Base-by-base conservation (phyloP, 1,140 invertebrate genomes). In the Paraescarpia echinospica region DNA sequence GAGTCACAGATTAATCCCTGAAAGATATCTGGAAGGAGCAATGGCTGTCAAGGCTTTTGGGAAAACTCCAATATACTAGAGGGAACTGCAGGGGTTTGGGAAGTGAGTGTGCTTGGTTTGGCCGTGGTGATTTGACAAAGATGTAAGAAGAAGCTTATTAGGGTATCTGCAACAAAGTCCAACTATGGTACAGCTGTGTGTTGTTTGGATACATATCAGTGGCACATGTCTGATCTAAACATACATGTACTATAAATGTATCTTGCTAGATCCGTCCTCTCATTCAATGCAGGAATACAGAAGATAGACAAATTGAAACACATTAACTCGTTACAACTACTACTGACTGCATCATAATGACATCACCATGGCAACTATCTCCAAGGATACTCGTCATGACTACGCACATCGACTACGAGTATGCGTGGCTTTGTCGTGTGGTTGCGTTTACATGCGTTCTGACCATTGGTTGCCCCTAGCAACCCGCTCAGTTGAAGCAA, bases 391-490 rank as follows among this genome's bases (percentile, higher is more conserved):
- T 98, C 97, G 90, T 97, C 97, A 93, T 96, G 96, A 94, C 97
- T 97, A 90, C 98, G 96, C 51, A 98, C 96, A 96, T 98, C 98
- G 90, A 99, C 97, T 14, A 98, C 97, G 6, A 98, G 96, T 77
- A 96, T 93, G 94, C 95, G 94, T 4, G 98, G 94, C 96, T 96
- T 94, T 96, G 97, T 94, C 96, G 96, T 96, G 97, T 97, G 95
- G 48, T 93, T 94, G 93, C 94, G 94, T 93, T 95, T 96, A 33
- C 95, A 94, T 1, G 96, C 95, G 93, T 95, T 96, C 89, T 93
- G 94, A 33, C 94, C 93, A 12, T 91, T 89, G 2, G 93, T 93
- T 33, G 96, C 94, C 33, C 95, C 95, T 51, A 94, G 94, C 33
- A 96, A 93, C 92, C 95, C 95, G n/a, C 95, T 94, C 89, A 99